These are phyloP conservation scores for Anthophora plumipes DNA, from an alignment of 2,888 invertebrate species.

Conservation along the genomic window DNA sequence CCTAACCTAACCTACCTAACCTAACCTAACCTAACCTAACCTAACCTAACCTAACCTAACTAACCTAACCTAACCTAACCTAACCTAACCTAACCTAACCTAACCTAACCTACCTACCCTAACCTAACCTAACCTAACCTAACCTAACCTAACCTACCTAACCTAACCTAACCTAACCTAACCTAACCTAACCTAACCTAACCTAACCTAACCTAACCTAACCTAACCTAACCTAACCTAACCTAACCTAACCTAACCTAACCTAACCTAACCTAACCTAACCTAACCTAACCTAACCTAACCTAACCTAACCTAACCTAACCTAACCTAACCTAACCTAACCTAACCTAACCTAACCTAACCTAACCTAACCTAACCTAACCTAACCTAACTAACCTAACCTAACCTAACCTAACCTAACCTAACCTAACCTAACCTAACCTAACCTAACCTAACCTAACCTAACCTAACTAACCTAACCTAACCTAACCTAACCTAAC, in stretches of 20 bases:
- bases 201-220: conserved; percentile 12
- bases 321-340: conserved; percentile 17
- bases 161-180: conserved; percentile 12
- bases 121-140: conserved; percentile 12
- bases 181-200: conserved; percentile 12
- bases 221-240: conserved; percentile 12
- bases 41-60: conserved; percentile 4
- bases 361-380: conserved; percentile 17
- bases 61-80: conserved; percentile 8
- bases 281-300: conserved; percentile 11
- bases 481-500: too few relatives aligned
- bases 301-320: conserved; percentile 18
- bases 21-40: conserved; percentile 8
- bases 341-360: conserved; percentile 15
- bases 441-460: conserved; percentile 12
- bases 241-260: conserved; percentile 12
- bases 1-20: too few relatives aligned
- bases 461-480: conserved; percentile 18
- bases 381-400: conserved; percentile 16
- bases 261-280: conserved; percentile 12
- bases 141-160: too few relatives aligned
- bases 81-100: conserved; percentile 9
- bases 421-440: conserved; percentile 16
- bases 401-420: conserved; percentile 17
- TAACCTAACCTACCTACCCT: conserved; percentile 10